These are phyloP conservation scores for Phrynocephalus versicolor DNA, from an alignment of 2,113 vertebrate species.

Conservation along the genomic window DNA sequence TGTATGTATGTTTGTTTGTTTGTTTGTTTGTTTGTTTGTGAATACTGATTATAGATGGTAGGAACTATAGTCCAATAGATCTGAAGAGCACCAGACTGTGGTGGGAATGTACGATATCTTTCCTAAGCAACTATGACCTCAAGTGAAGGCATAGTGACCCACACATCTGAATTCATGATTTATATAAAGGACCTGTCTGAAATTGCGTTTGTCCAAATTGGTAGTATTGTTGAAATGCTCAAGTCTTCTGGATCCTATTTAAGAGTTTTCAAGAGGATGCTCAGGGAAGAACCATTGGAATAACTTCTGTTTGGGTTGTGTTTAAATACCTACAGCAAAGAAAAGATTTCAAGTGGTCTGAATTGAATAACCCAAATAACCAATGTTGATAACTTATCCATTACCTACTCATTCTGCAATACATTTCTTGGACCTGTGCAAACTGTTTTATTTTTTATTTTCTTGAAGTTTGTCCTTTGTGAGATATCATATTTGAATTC, in stretches of 20 bases:
- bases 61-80: no score
- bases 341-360: not conserved
- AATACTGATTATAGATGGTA: no score
- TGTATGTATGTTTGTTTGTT: no score
- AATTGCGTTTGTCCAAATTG: not conserved
- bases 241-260: not conserved
- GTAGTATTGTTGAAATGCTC: not conserved
- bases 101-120: no score
- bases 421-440: not conserved
- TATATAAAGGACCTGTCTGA: not conserved
- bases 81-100: no score
- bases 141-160: no score
- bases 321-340: not conserved
- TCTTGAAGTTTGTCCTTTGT: not conserved
- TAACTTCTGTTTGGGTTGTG: not conserved
- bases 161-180: not conserved
- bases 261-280: not conserved
- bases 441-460: not conserved
- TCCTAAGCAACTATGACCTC: no score
- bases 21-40: no score
- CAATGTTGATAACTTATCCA: not conserved
- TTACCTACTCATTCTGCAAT: no score
- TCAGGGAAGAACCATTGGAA: not conserved
- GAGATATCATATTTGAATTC: not conserved
- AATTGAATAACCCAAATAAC: not conserved